A percentile compares a stretch with the other conserved stretches of the same genome.
Conservation (phyloP, 2,113 vertebrate genomes). For the Antennarius striatus region DNA sequence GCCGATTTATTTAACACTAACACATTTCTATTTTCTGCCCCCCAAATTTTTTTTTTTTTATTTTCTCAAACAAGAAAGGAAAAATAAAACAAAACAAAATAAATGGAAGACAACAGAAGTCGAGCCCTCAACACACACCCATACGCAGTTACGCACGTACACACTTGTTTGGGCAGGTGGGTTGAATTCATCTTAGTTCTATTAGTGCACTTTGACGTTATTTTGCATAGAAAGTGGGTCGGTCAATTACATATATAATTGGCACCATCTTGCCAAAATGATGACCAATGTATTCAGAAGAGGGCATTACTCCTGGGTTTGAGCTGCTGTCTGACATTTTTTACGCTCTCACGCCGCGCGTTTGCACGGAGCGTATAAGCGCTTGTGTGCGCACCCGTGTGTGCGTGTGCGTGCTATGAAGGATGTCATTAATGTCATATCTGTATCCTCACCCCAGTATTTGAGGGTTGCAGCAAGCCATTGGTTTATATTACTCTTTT, state of each 20-base stretch:
- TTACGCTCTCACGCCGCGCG: conserved; percentile 36
- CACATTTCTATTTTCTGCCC: neutral
- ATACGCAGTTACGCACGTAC: conserved; percentile 8
- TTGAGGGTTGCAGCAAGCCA: neutral
- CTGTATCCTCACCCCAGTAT: neutral
- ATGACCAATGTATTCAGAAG: conserved; percentile 65
- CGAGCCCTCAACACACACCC: no score
- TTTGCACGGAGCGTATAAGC: conserved; percentile 33
- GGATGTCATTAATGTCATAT: neutral
- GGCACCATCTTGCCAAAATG: conserved; percentile 70
- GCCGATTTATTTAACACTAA: neutral
- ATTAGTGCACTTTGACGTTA: conserved; percentile 52
- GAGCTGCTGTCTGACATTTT: conserved; percentile 36
- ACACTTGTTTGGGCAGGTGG: conserved; percentile 57
- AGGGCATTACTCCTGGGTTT: conserved; percentile 49
- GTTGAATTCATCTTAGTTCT: conserved; percentile 53
- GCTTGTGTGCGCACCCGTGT: conserved; percentile 33
- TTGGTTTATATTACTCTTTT: neutral
- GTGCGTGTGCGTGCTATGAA: conserved; percentile 16
- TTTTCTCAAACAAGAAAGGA: neutral
- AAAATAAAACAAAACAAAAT: neutral
- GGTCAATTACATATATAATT: conserved; percentile 76
- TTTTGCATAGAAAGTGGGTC: conserved; percentile 70
- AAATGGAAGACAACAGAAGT: neutral
- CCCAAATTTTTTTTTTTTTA: neutral